Percentiles rank a stretch among this genome's conserved stretches.
Evolutionary conservation across 2,113 vertebrate species (phyloP).

Genomic region (Gallinago undulata): DNA sequence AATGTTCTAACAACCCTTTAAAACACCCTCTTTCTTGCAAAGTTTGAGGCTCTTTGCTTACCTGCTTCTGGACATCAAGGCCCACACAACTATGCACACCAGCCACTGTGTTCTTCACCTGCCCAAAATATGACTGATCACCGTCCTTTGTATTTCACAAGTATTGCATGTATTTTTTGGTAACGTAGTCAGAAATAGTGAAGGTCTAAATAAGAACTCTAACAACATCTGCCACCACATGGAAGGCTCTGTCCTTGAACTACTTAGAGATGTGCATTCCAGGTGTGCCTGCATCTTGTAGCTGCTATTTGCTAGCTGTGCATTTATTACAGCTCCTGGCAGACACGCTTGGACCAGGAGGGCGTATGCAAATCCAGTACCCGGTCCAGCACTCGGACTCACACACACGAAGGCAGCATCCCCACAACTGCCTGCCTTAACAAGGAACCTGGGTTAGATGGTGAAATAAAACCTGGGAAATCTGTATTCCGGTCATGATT

Average conservation of each 20-base stretch:
- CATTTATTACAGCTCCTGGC: not conserved
- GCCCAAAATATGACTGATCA: not conserved
- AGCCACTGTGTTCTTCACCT: not conserved
- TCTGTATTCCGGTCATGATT: not conserved
- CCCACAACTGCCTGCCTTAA: not conserved
- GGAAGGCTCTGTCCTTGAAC: not conserved
- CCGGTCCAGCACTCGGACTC: not conserved
- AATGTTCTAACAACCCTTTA: not conserved
- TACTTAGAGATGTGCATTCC: not conserved
- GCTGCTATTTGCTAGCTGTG: not conserved
- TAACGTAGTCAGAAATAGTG: not conserved
- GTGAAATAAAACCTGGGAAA: not conserved
- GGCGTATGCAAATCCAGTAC: not conserved
- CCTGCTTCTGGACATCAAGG: not conserved
- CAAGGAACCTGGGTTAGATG: not conserved
- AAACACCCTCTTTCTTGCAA: not conserved
- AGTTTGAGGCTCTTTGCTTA: not conserved
- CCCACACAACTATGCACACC: not conserved
- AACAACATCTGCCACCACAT: not conserved
- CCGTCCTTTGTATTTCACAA: no score
- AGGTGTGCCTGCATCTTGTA: not conserved
- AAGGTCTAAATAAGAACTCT: not conserved
- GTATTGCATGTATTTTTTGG: not conserved
- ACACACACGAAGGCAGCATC: not conserved
- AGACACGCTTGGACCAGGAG: not conserved